Conservation (phyloP, 1,140 invertebrate species). For the Phenacoccus solenopsis region DNA sequence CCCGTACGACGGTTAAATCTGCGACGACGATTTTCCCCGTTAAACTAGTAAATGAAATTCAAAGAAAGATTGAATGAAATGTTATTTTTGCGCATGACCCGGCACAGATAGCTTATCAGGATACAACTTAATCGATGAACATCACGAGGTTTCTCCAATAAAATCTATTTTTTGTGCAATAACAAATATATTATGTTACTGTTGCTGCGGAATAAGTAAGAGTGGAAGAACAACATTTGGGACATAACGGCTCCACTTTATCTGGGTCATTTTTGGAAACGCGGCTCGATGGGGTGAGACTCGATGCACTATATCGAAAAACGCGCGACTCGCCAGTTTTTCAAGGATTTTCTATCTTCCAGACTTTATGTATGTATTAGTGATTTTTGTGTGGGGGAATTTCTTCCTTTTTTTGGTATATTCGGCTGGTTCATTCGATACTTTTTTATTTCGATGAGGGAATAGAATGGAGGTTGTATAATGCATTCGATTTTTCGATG, state of each 20-base stretch:
- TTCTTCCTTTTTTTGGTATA: too few relatives aligned
- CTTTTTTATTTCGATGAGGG: too few relatives aligned
- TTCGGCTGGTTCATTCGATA: too few relatives aligned
- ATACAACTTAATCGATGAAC: background rate
- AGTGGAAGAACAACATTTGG: background rate
- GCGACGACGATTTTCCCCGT: background rate
- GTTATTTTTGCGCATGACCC: background rate
- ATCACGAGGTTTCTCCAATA: constrained; percentile 1
- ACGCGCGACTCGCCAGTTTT: too few relatives aligned
- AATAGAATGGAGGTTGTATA: too few relatives aligned
- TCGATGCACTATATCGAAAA: too few relatives aligned
- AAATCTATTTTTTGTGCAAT: constrained; percentile 3
- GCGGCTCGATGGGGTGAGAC: background rate
- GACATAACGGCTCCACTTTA: background rate
- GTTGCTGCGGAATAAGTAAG: background rate
- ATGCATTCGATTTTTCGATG: too few relatives aligned
- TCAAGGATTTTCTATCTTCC: too few relatives aligned
- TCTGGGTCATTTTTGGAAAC: background rate
- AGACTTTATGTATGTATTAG: too few relatives aligned
- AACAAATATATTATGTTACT: constrained; percentile 3
- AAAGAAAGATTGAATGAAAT: constrained; percentile 3
- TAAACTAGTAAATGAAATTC: background rate
- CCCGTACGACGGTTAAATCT: background rate
- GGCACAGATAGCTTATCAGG: background rate
- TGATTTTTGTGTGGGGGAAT: too few relatives aligned